These are phyloP conservation scores for Drepana arcuata DNA, from an alignment of 1,140 invertebrate species.

Conservation along the genomic window DNA sequence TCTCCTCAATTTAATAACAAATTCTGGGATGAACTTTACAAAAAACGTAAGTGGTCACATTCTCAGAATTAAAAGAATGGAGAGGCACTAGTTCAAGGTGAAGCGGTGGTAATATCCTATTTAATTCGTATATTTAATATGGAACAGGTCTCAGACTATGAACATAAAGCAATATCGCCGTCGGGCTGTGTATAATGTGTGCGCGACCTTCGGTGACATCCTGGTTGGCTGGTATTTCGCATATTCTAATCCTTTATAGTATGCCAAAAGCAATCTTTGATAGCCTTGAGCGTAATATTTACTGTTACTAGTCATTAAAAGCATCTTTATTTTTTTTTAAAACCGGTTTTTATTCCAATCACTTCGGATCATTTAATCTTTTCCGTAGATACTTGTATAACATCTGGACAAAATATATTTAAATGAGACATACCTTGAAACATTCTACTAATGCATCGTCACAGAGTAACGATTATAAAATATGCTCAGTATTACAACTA, in stretches of 20 bases:
- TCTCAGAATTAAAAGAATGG: too few relatives aligned
- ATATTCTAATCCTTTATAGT: constrained; percentile 14
- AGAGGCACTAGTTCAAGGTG: constrained; percentile 30
- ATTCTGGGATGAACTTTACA: too few relatives aligned
- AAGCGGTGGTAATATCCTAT: constrained; percentile 5
- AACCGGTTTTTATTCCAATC: neutral
- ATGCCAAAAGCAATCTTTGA: constrained; percentile 11
- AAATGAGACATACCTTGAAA: too few relatives aligned
- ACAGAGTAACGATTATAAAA: too few relatives aligned
- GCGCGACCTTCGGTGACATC: constrained; percentile 22
- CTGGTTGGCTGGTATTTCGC: constrained; percentile 15
- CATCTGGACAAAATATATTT: too few relatives aligned
- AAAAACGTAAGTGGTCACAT: too few relatives aligned
- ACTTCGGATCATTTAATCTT: neutral
- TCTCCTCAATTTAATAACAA: too few relatives aligned
- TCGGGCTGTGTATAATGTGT: constrained; percentile 7
- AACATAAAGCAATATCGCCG: too few relatives aligned
- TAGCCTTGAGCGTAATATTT: constrained; percentile 18
- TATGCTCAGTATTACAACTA: too few relatives aligned
- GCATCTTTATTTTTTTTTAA: too few relatives aligned
- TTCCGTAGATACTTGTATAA: too few relatives aligned
- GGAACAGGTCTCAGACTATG: constrained; percentile 2
- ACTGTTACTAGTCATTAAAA: constrained; percentile 7
- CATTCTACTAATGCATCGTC: too few relatives aligned
- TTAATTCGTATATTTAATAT: constrained; percentile 3